These are phyloP conservation scores for Hippocampus zosterae DNA, from an alignment of 2,113 vertebrate species.

Conservation along the genomic window DNA sequence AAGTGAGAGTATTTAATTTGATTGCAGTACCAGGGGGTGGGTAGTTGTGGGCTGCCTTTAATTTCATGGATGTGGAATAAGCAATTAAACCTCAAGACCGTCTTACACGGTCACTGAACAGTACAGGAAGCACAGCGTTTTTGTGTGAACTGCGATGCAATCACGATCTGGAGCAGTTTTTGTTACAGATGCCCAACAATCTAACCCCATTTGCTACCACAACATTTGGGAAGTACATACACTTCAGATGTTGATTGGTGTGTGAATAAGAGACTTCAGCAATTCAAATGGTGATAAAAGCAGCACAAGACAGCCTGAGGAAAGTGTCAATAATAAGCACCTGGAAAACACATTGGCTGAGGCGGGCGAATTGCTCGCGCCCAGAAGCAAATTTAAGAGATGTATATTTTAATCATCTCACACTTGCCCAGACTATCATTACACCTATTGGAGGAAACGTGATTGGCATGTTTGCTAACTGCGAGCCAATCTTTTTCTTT, in stretches of 20 bases:
- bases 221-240: background rate
- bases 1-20: constrained; percentile 55
- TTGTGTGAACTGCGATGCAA: background rate
- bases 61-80: constrained; percentile 59
- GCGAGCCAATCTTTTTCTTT: background rate
- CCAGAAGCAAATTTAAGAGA: background rate
- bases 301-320: background rate
- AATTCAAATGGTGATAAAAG: background rate
- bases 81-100: constrained; percentile 46
- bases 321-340: background rate
- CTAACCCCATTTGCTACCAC: background rate
- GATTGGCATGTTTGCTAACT: background rate
- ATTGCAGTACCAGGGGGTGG: constrained; percentile 7
- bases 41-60: constrained; percentile 33
- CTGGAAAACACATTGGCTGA: background rate
- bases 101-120: constrained; percentile 23
- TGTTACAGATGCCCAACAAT: background rate
- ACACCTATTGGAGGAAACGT: background rate
- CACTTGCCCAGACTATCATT: background rate
- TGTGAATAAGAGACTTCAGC: too few species aligned
- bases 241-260: background rate
- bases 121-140: constrained; percentile 12
- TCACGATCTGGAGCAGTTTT: background rate
- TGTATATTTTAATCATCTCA: background rate
- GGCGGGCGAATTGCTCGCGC: background rate